Evolutionary conservation across 2,113 vertebrate genomes (phyloP), one percentile per base, ranked within the genome.

Genomic region (Megaceryle torquata): DNA sequence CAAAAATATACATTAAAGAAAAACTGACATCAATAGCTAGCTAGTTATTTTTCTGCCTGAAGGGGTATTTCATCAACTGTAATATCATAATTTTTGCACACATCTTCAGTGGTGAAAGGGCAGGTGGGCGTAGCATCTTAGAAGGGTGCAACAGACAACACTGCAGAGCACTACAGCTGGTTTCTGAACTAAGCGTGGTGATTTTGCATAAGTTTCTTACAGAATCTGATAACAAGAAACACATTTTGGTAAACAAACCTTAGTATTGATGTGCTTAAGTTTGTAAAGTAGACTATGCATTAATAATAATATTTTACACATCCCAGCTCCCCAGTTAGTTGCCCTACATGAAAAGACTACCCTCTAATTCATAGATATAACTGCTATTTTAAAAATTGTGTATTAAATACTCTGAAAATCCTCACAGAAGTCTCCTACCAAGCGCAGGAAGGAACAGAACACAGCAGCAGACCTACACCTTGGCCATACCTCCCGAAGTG

Each of bases 291-390:
- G 48, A 37, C 9, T 3, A 22, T 6, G 3, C 25, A 11, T 43
- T 26, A 33, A 19, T 11, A 48, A 11, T 11, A 48, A 11, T 7
- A 53, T 48, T 29, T 72, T 35, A 82, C n/a, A 57, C 33, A 64
- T 19, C n/a, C 11, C 7, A 68, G 0, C 9, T 43, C 18, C 16
- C 15, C 31, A 31, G 0, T 24, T 39, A 37, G 19, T 9, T 68
- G 24, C 28, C 29, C 41, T 26, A 5, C 16, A 4, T 4, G 35
- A 44, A 13, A 68, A 63, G n/a, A n/a, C 18, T 65, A 33, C 15
- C 4, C 44, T 21, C 35, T 15, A 61, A 84, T 16, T 71, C 61
- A 67, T 0, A 0, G 54, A 22, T 35, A 2, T 7, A 61, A 35
- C 22, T 28, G 26, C 25, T 48, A 9, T 22, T 15, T 39, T 57